Conservation (phyloP, 2,888 invertebrate species). For the Drosophila colorata region DNA sequence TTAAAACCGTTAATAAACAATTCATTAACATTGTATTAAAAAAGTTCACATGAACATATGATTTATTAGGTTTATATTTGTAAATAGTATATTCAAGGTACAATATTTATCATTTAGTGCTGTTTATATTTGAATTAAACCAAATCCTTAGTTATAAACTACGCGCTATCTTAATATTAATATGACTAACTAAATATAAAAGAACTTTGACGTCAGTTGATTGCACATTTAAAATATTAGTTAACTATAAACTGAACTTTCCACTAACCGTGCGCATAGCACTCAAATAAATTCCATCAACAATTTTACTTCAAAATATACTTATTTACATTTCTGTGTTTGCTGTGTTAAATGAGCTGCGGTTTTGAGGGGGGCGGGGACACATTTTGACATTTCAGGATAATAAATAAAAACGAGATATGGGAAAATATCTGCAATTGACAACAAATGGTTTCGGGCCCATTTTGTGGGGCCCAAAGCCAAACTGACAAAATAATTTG, state of each 20-base stretch:
- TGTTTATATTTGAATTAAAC: neutral
- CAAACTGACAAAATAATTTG: conserved; percentile 17
- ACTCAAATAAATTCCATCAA: conserved; percentile 2
- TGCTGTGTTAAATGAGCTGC: conserved; percentile 20
- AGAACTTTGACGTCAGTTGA: too few species aligned
- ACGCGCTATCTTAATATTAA: neutral
- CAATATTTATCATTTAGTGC: neutral
- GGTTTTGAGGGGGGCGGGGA: conserved; percentile 6
- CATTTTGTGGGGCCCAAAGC: neutral
- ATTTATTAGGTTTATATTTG: neutral
- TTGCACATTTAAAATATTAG: conserved; percentile 14
- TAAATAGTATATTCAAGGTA: neutral
- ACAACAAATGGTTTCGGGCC: conserved; percentile 4
- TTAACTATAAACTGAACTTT: neutral
- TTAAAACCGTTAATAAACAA: too few species aligned
- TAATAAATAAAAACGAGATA: neutral
- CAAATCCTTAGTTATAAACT: neutral
- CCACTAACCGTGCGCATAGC: too few species aligned
- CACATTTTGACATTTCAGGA: conserved; percentile 1
- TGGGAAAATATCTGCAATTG: conserved; percentile 15
- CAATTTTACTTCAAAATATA: conserved; percentile 1
- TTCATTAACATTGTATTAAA: too few species aligned
- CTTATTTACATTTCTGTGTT: conserved; percentile 20
- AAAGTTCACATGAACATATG: neutral
- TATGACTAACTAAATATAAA: neutral